phyloP scores from a whole-genome alignment of 1,140 invertebrate species.

The Adelges cooleyi region DNA sequence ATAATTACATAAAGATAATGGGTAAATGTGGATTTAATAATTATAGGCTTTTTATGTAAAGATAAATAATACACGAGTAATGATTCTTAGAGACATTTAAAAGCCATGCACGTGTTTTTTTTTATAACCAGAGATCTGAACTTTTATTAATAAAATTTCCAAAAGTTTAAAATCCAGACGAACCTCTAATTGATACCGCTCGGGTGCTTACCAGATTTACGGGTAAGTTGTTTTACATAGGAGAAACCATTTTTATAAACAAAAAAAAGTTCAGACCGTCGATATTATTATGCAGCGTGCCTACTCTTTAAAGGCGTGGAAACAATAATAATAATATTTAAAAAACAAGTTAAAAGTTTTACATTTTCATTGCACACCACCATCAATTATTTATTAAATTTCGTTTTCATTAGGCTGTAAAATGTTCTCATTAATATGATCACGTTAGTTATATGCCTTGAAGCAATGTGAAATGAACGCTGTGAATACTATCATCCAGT shows the following conservation, averaged over 20 bases:
- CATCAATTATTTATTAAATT: not conserved
- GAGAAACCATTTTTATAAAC: not conserved
- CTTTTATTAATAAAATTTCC: conserved; percentile 1
- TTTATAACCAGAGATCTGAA: conserved; percentile 18
- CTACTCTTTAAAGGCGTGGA: no score
- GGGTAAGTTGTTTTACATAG: not conserved
- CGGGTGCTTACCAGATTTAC: not conserved
- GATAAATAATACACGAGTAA: no score
- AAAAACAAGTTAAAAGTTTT: not conserved
- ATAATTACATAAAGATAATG: no score
- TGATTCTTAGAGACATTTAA: no score
- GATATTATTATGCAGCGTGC: not conserved
- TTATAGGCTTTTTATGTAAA: no score
- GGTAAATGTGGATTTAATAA: no score
- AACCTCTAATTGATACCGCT: conserved; percentile 15
- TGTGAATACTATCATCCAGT: not conserved
- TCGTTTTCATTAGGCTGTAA: not conserved
- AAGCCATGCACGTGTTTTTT: no score
- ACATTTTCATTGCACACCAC: not conserved
- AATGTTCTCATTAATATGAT: not conserved
- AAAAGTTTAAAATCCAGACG: not conserved
- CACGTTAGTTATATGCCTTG: not conserved
- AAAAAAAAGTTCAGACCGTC: not conserved
- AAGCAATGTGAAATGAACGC: not conserved
- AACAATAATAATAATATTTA: not conserved